These are phyloP conservation scores for Nephrocerus scutellatus DNA, from an alignment of 2,888 invertebrate genomes.

Conservation along the genomic window DNA sequence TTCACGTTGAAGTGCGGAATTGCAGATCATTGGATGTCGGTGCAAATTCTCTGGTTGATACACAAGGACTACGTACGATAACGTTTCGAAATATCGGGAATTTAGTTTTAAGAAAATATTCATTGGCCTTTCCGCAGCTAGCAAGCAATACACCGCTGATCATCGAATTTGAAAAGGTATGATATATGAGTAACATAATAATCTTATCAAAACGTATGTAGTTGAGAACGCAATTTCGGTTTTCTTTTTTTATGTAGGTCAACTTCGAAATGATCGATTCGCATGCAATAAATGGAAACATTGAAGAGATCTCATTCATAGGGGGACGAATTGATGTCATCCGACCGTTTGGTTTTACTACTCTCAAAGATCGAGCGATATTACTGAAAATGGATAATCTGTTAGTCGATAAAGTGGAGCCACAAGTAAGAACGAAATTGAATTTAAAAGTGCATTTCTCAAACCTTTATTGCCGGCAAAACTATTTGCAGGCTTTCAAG, in stretches of 20 bases:
- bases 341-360: conserved; percentile 68
- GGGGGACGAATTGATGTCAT: conserved; percentile 57
- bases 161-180: conserved; percentile 41
- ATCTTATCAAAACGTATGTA: too few relatives aligned
- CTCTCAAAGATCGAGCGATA: conserved; percentile 57
- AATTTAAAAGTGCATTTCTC: background rate
- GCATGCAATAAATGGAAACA: conserved; percentile 63
- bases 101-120: conserved; percentile 56
- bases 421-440: conserved; percentile 40
- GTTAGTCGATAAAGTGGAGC: conserved; percentile 54
- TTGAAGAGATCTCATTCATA: conserved; percentile 61
- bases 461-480: background rate
- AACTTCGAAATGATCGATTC: conserved; percentile 53
- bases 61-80: conserved; percentile 57
- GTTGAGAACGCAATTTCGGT: too few relatives aligned
- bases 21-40: conserved; percentile 58
- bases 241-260: conserved; percentile 28
- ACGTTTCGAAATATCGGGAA: conserved; percentile 57
- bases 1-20: conserved; percentile 58
- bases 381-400: conserved; percentile 59
- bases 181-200: too few relatives aligned
- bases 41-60: conserved; percentile 54
- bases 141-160: conserved; percentile 41
- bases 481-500: conserved; percentile 58
- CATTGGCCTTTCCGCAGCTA: conserved; percentile 55